Evolutionary conservation across 2,888 invertebrate species (phyloP).

Genomic region (Epicampocera succincta): DNA sequence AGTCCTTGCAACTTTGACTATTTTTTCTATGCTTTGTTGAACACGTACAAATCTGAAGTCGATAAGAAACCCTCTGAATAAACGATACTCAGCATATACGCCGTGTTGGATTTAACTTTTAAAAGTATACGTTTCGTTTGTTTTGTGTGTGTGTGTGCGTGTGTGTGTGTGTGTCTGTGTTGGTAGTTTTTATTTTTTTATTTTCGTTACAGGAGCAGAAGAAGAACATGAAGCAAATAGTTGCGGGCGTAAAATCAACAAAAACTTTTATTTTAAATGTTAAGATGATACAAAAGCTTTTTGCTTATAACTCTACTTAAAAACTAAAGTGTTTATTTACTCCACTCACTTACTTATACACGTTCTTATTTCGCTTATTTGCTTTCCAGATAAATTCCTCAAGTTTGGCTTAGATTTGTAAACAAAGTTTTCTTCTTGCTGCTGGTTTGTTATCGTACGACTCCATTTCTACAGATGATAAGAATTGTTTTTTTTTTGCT

Average conservation of each 20-base stretch:
- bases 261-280: conserved; percentile 37
- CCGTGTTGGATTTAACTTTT: no score
- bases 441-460: conserved; percentile 6
- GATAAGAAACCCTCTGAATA: no score
- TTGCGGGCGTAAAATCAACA: background rate
- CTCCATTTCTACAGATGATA: conserved; percentile 33
- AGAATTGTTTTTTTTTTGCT: conserved; percentile 31
- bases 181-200: no score
- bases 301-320: conserved; percentile 60
- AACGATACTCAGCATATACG: no score
- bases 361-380: conserved; percentile 17
- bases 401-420: conserved; percentile 43
- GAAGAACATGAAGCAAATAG: no score
- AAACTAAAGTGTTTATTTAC: conserved; percentile 61
- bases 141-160: no score
- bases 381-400: conserved; percentile 35
- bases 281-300: conserved; percentile 49
- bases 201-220: no score
- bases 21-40: no score
- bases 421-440: conserved; percentile 50
- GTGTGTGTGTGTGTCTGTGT: no score
- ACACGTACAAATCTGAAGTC: no score
- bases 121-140: no score
- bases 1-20: no score
- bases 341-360: conserved; percentile 37